A percentile compares a stretch with the other conserved stretches of the same genome.
Conservation (phyloP, 2,113 vertebrate genomes). For the Loxodonta africana region DNA sequence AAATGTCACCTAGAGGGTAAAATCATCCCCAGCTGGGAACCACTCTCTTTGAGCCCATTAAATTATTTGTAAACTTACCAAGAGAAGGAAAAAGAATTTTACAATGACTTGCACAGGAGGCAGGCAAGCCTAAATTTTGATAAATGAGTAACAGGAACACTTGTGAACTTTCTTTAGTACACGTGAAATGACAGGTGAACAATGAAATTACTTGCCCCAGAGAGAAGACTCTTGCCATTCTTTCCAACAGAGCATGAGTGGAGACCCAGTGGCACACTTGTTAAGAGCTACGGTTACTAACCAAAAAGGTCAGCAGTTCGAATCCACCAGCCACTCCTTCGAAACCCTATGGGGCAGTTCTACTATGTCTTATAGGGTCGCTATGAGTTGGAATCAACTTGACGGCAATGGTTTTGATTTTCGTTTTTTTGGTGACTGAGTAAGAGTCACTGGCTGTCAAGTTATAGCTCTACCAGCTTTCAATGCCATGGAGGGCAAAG, state of each 20-base stretch:
- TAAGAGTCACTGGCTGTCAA: neutral
- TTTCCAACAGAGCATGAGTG: neutral
- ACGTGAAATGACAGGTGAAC: neutral
- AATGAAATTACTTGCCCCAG: neutral
- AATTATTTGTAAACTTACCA: neutral
- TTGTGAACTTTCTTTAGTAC: neutral
- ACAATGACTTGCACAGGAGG: neutral
- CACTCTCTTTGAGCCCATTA: neutral
- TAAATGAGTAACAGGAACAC: neutral
- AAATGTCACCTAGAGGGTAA: neutral
- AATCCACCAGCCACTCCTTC: no score
- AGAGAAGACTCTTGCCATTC: neutral
- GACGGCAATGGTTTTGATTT: no score
- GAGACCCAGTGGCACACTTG: no score
- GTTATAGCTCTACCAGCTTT: neutral
- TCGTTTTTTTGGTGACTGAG: neutral
- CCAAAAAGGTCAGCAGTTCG: no score
- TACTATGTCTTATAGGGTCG: no score
- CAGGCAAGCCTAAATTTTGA: neutral
- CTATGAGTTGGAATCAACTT: no score
- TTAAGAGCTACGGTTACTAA: no score
- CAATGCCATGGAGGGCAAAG: neutral
- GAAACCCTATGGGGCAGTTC: no score
- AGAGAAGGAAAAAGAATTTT: neutral
- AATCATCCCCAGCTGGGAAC: neutral